Evolutionary conservation across 2,113 vertebrate species (phyloP).

Genomic region (Ovis canadensis): DNA sequence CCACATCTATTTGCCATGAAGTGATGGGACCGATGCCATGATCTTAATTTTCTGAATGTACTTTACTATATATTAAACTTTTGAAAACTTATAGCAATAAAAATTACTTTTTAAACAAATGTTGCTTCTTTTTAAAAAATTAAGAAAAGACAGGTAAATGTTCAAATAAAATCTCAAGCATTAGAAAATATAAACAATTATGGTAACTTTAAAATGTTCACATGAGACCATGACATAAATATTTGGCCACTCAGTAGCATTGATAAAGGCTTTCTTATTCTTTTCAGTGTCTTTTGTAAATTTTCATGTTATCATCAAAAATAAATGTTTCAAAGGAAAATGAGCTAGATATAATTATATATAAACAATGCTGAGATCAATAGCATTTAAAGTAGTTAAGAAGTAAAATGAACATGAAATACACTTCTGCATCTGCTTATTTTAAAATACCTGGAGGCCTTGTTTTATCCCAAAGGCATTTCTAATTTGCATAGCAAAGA

Average conservation of each 20-base stretch:
- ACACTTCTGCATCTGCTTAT: slow-evolving; percentile 50
- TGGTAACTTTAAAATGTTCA: slow-evolving; percentile 21
- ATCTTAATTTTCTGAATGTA: not conserved
- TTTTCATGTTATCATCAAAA: slow-evolving; percentile 61
- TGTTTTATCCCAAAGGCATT: slow-evolving; percentile 63
- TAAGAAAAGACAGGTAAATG: not conserved
- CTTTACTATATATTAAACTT: not conserved
- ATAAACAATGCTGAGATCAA: slow-evolving; percentile 71
- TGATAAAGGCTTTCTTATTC: slow-evolving; percentile 26
- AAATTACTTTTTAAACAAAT: not conserved
- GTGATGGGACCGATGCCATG: too few relatives aligned
- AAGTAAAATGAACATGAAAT: slow-evolving; percentile 63
- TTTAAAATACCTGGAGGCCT: slow-evolving; percentile 68
- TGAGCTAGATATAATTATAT: slow-evolving; percentile 59
- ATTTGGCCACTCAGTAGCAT: not conserved
- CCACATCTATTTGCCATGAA: too few relatives aligned
- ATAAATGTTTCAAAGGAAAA: slow-evolving; percentile 64
- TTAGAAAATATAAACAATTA: slow-evolving; percentile 18
- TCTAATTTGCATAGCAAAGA: slow-evolving; percentile 72
- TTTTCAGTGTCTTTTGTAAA: slow-evolving; percentile 17
- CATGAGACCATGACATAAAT: not conserved
- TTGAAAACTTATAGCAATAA: not conserved
- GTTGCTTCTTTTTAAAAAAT: not conserved
- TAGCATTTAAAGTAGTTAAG: slow-evolving; percentile 70
- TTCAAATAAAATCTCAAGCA: not conserved